Evolutionary conservation across 2,113 vertebrate species (phyloP), one percentile per base, ranked within the genome.

Genomic region (Scartelaos histophorus): DNA sequence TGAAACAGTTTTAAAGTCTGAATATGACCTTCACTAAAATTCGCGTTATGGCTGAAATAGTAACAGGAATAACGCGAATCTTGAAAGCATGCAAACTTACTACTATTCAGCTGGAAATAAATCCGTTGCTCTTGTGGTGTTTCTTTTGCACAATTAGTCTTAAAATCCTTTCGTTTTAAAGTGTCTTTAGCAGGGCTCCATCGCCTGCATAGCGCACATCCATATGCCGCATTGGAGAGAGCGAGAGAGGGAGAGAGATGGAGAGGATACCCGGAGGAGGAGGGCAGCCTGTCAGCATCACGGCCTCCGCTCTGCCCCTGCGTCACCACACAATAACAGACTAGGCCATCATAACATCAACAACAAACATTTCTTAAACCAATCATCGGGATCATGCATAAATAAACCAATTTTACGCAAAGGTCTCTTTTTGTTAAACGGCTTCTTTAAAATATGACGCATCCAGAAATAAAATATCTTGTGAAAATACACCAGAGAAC

Each of bases 161-260:
- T 43, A 64, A 43, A 21, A 38, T 2, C 10, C 16, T 22, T 3
- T 24, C 7, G 54, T 43, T 9, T 61, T 12, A 15, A 61, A 49
- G 66, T 61, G 34, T 57, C 22, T 24, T 29, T 25, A 4, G 34
- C 11, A 17, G 3, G 75, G 60, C 17, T 61, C 65, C 16, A 5
- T 67, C n/a, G 43, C 24, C 49, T 56, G 25, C 38, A 21, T 51
- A 67, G 68, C 58, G 7, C 47, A 67, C 54, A 71, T 82, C 61
- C 62, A 58, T 64, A 62, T 88, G 88, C 86, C 86, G 89, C 90
- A 90, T 80, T 83, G 84, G n/a, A 67, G 76, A 80, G 78, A 68
- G 71, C n/a, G 73, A 78, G 80, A 69, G 75, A 62, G 51, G 4
- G 53, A 7, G 24, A 51, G 46, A 19, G 49, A 34, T 66, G 29